Conservation (phyloP, 2,888 invertebrate genomes). For the Nephrotoma flavescens region DNA sequence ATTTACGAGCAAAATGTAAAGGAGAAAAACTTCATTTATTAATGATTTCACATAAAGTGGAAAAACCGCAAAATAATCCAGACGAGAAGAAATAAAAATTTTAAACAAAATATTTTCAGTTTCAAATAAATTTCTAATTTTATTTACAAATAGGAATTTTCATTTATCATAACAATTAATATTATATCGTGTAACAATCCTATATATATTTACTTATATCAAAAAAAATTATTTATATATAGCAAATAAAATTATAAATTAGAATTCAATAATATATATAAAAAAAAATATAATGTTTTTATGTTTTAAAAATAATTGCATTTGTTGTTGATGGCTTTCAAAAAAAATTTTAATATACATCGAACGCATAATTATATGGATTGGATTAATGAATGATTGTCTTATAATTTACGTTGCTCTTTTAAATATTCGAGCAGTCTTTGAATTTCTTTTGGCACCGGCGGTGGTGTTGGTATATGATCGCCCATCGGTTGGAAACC, state of each 20-base stretch:
- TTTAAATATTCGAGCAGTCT: conserved; percentile 2
- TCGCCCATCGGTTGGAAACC: conserved; percentile 33
- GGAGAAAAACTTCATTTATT: too few relatives aligned
- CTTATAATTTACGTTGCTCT: neutral
- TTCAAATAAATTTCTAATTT: neutral
- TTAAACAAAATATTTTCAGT: neutral
- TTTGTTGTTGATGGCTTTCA: neutral
- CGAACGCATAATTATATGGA: neutral
- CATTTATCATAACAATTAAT: neutral
- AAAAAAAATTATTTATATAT: neutral
- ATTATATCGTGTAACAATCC: neutral
- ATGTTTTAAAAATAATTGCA: neutral
- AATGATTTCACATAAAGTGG: too few relatives aligned
- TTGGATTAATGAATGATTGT: neutral
- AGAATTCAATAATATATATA: neutral
- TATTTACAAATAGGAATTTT: neutral
- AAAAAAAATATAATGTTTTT: neutral
- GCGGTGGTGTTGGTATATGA: conserved; percentile 37
- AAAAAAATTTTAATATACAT: neutral
- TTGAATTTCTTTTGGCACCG: conserved; percentile 17
- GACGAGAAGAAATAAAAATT: neutral
- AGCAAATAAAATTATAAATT: neutral
- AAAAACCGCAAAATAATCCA: neutral
- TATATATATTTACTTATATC: neutral
- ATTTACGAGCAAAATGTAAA: too few relatives aligned